Percentiles rank a stretch among this genome's conserved stretches.
phyloP scores from a whole-genome alignment of 2,888 invertebrate species.

The Linyphia triangularis region DNA sequence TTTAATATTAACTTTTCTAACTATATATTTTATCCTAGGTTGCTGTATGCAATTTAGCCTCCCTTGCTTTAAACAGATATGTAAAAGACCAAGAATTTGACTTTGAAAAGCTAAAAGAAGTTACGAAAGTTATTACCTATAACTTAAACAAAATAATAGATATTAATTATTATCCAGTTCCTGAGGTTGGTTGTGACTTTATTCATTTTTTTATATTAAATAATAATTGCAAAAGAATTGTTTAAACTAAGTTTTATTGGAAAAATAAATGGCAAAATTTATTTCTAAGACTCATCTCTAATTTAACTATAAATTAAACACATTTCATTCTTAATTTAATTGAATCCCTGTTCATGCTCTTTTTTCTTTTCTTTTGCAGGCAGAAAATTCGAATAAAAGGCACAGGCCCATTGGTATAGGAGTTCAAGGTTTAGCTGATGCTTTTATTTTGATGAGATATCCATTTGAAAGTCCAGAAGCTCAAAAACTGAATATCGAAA shows the following conservation, averaged over 20 bases:
- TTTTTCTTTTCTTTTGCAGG: slow-evolving; percentile 79
- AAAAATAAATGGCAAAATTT: too few species aligned
- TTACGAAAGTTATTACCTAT: slow-evolving; percentile 91
- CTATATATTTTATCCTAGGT: slow-evolving; percentile 81
- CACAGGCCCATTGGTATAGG: slow-evolving; percentile 89
- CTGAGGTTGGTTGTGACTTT: slow-evolving; percentile 84
- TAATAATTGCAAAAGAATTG: too few species aligned
- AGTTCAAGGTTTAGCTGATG: slow-evolving; percentile 97
- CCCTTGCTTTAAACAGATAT: slow-evolving; percentile 97
- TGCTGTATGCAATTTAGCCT: slow-evolving; percentile 98
- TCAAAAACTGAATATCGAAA: slow-evolving; percentile 91
- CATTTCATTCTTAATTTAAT: too few species aligned
- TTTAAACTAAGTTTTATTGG: too few species aligned
- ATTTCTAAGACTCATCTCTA: too few species aligned
- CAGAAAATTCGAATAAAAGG: slow-evolving; percentile 88
- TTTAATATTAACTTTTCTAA: not conserved
- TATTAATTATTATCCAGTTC: slow-evolving; percentile 95
- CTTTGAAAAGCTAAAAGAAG: slow-evolving; percentile 90
- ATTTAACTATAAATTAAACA: too few species aligned
- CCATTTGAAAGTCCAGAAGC: slow-evolving; percentile 96
- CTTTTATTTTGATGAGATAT: slow-evolving; percentile 94
- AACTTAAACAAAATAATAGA: slow-evolving; percentile 99
- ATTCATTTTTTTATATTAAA: too few species aligned
- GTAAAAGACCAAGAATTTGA: slow-evolving; percentile 87
- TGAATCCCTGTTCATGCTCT: not conserved